These are phyloP conservation scores for Gopherus flavomarginatus DNA, from an alignment of 2,113 vertebrate species.

Conservation along the genomic window DNA sequence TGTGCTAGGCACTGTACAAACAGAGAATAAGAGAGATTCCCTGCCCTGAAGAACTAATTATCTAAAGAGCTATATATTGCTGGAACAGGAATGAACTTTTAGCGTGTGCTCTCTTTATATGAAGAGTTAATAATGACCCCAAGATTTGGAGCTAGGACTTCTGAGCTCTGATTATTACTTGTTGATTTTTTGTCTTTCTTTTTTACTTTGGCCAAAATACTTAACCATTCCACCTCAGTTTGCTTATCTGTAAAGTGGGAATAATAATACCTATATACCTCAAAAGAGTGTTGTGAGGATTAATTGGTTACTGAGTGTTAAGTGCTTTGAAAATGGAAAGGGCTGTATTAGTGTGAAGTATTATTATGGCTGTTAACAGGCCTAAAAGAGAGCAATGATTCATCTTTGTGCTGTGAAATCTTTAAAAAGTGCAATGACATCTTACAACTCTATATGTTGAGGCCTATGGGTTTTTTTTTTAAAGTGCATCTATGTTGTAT, in stretches of 20 bases:
- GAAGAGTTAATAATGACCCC: neutral
- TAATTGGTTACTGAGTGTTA: neutral
- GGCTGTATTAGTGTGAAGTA: neutral
- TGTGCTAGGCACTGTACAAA: neutral
- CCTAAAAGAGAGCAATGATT: neutral
- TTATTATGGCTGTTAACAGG: neutral
- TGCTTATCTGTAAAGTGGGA: neutral
- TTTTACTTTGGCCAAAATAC: neutral
- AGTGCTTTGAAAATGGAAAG: constrained; percentile 13
- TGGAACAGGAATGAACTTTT: neutral
- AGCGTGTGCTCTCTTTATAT: accelerated
- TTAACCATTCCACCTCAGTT: neutral
- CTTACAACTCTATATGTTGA: neutral
- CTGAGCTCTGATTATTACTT: neutral
- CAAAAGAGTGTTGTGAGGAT: neutral
- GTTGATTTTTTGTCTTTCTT: neutral
- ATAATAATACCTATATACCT: neutral
- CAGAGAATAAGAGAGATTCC: neutral
- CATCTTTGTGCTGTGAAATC: neutral
- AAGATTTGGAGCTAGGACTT: neutral
- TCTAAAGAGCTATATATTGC: neutral
- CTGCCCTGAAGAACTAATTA: neutral
- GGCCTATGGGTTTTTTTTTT: neutral
- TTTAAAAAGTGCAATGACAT: neutral
- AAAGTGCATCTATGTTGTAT: neutral